A percentile compares a stretch with the other conserved stretches of the same genome.
Evolutionary conservation across 2,113 vertebrate species (phyloP).

Genomic region (Lagopus leucura): DNA sequence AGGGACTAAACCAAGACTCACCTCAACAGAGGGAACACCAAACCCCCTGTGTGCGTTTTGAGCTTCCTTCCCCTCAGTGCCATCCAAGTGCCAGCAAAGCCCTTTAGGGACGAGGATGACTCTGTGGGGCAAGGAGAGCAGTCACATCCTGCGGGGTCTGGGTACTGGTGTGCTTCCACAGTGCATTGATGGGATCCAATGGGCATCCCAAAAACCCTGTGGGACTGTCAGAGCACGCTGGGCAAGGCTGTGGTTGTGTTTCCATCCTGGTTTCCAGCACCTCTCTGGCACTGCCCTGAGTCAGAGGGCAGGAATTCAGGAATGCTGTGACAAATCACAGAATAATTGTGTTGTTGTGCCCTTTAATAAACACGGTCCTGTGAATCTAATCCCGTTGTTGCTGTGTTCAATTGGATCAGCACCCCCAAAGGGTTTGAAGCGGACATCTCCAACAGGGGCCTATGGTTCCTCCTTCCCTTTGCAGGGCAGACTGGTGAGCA

Average conservation of each 20-base stretch:
- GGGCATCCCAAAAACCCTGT: not conserved
- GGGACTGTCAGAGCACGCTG: not conserved
- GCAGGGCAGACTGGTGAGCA: rapidly evolving
- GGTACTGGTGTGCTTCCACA: not conserved
- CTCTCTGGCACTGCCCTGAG: rapidly evolving
- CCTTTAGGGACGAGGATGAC: not conserved
- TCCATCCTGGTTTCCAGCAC: not conserved
- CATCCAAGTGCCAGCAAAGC: not conserved
- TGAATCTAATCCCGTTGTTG: rapidly evolving
- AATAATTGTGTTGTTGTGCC: rapidly evolving
- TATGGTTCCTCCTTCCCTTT: not conserved
- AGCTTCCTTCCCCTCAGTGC: not conserved
- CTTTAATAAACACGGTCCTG: not conserved
- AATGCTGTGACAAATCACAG: rapidly evolving
- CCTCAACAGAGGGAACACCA: not conserved
- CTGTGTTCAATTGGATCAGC: not conserved
- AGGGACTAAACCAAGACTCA: not conserved
- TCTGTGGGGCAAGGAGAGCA: not conserved
- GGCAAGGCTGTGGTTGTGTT: rapidly evolving
- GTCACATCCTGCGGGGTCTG: rapidly evolving
- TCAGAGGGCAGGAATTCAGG: not conserved
- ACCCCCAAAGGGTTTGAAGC: not conserved
- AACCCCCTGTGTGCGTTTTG: not conserved
- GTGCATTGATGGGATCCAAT: rapidly evolving
- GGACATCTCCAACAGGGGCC: not conserved